Evolutionary conservation across 2,797 vertebrate genomes (phyloP), one percentile per base, ranked within the genome.

Genomic region (Chloroceryle amazona): DNA sequence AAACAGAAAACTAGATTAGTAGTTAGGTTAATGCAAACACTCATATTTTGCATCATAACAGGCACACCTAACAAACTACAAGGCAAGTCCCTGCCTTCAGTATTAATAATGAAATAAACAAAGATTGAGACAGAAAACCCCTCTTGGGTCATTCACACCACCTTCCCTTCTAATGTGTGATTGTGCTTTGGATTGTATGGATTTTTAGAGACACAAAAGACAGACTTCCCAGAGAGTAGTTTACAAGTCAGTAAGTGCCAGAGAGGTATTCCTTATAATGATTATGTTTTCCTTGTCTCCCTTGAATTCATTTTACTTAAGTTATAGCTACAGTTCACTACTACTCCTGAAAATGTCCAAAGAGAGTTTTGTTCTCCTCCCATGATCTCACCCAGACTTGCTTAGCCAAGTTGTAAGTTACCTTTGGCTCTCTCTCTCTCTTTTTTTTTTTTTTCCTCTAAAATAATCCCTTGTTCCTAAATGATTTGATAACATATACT

Each of bases 381-480:
- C 25, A 75, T 21, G 54, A 83, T 81, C 61, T 78, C 84, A 95
- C 63, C 39, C 79, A 65, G 52, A 29, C 46, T 76, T 67, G 44
- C 57, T 81, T n/a, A 91, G 90, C 72, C 94, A 89, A 95, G 44
- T 29, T 4, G 0, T 42, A 86, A 65, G 54, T 55, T 91, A 94
- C 66, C 63, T 74, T 72, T 81, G 68, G 63, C 67, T 81, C 49
- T 51, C 14, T 46, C 11, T 46, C 18, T 46, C 20, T 44, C 17
- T 11, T 39, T 74, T 89, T 90, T 71, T 35, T 78, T 89, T 92
- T 67, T 76, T 33, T n/a, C 49, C 81, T 68, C 73, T 68, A 68
- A 86, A 95, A 81, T 26, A 70, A 95, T 33, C 62, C 46, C 28
- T 89, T 89, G 37, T 35, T 90, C 28, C 80, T 58, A 73, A 93